A percentile compares a stretch with the other conserved stretches of the same genome.
Conservation (phyloP, 1,140 invertebrate species). For the Tribolium madens region DNA sequence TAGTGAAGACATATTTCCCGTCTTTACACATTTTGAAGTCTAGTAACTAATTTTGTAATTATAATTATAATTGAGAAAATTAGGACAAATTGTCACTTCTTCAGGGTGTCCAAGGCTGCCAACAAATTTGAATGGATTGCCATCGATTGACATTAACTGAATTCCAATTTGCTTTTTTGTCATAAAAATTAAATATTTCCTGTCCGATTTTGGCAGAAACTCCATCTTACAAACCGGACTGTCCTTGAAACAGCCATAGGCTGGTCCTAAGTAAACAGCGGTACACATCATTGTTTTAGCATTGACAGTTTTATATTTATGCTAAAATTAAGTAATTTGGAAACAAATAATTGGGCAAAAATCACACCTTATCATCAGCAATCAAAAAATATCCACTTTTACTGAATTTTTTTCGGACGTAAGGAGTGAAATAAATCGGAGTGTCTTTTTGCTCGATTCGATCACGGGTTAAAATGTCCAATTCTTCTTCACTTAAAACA, state of each 20-base stretch:
- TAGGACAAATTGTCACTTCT: constrained; percentile 63
- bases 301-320: constrained; percentile 78
- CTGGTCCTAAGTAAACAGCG: constrained; percentile 75
- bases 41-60: constrained; percentile 60
- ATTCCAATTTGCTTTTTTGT: constrained; percentile 77
- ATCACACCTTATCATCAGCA: constrained; percentile 57
- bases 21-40: constrained; percentile 62
- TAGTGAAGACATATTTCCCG: constrained; percentile 71
- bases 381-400: constrained; percentile 57
- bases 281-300: constrained; percentile 72
- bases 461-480: constrained; percentile 58
- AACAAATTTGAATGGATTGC: constrained; percentile 79
- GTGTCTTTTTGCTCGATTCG: constrained; percentile 74
- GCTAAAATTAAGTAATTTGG: constrained; percentile 65
- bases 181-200: constrained; percentile 72
- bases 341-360: background rate
- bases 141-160: constrained; percentile 76
- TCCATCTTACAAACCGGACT: constrained; percentile 70
- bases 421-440: constrained; percentile 69
- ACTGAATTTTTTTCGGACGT: constrained; percentile 55
- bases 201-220: constrained; percentile 59
- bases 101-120: constrained; percentile 76
- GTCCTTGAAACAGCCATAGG: constrained; percentile 67
- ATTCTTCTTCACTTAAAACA: constrained; percentile 59
- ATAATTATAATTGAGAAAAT: constrained; percentile 9